Conservation (phyloP, 1,140 invertebrate genomes). For the Rhagoletis pomonella region DNA sequence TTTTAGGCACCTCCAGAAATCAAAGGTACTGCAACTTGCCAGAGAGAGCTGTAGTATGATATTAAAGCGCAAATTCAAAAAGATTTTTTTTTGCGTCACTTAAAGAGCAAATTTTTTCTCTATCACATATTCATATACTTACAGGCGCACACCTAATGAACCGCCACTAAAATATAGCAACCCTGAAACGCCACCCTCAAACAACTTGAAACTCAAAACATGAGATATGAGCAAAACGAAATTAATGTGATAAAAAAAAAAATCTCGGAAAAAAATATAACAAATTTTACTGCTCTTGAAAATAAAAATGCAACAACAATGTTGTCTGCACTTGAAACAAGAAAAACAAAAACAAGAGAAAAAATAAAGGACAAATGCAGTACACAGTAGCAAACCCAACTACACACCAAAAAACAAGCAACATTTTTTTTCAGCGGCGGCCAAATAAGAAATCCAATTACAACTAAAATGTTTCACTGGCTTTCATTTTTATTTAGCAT, state of each 20-base stretch:
- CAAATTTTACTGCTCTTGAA: neutral
- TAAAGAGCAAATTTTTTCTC: no score
- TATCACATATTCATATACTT: neutral
- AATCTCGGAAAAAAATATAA: neutral
- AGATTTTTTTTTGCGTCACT: no score
- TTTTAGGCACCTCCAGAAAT: no score
- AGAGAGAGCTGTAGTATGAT: no score
- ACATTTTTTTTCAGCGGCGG: no score
- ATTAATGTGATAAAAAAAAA: neutral
- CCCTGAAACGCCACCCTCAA: neutral
- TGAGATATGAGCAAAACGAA: neutral
- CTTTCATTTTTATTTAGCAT: slow-evolving; percentile 13
- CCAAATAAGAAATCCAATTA: slow-evolving; percentile 45
- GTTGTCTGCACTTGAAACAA: neutral
- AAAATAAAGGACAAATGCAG: neutral
- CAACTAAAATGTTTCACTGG: neutral
- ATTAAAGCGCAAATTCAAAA: no score
- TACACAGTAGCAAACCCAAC: no score
- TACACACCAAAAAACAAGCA: no score
- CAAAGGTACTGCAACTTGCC: no score
- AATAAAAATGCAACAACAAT: neutral
- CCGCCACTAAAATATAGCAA: neutral
- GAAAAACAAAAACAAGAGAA: neutral
- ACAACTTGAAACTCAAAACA: neutral
- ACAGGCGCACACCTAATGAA: neutral